phyloP scores from a whole-genome alignment of 2,113 vertebrate genomes.

The Tor tambroides region DNA sequence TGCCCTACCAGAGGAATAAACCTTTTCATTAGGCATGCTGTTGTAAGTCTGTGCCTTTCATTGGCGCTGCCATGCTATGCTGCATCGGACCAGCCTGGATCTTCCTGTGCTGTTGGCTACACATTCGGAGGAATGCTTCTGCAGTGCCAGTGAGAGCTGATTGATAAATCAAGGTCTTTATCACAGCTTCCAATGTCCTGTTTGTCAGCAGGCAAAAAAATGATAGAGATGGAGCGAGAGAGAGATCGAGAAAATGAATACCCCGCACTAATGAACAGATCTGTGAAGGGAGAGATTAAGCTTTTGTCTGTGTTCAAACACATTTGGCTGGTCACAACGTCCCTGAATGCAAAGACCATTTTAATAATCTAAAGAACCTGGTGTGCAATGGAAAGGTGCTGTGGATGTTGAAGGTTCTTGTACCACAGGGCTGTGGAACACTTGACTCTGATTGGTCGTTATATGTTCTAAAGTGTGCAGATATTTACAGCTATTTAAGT shows the following conservation, averaged over 20 bases:
- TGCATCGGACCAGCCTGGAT: slow-evolving; percentile 61
- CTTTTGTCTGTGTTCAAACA: slow-evolving; percentile 59
- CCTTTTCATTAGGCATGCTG: slow-evolving; percentile 64
- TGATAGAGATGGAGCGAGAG: slow-evolving; percentile 36
- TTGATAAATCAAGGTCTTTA: slow-evolving; percentile 60
- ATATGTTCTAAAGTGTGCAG: too few species aligned
- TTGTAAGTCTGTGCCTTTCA: slow-evolving; percentile 64
- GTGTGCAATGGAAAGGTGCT: too few species aligned
- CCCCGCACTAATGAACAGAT: slow-evolving; percentile 60
- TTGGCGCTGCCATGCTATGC: slow-evolving; percentile 57
- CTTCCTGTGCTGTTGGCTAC: slow-evolving; percentile 31
- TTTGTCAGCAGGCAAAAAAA: slow-evolving; percentile 52
- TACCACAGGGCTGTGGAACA: too few species aligned
- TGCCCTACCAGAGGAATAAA: slow-evolving; percentile 58
- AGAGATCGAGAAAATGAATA: slow-evolving; percentile 48
- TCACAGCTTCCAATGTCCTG: slow-evolving; percentile 45
- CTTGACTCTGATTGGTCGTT: too few species aligned
- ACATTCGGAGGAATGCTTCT: slow-evolving; percentile 55
- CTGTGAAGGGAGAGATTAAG: slow-evolving; percentile 59
- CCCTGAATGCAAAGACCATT: background rate
- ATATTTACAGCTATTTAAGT: too few species aligned
- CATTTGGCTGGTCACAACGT: slow-evolving; percentile 15
- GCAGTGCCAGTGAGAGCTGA: slow-evolving; percentile 42
- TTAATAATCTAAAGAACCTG: too few species aligned
- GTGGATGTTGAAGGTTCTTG: too few species aligned